These are phyloP conservation scores for Lota lota DNA, from an alignment of 2,113 vertebrate genomes.

Conservation along the genomic window DNA sequence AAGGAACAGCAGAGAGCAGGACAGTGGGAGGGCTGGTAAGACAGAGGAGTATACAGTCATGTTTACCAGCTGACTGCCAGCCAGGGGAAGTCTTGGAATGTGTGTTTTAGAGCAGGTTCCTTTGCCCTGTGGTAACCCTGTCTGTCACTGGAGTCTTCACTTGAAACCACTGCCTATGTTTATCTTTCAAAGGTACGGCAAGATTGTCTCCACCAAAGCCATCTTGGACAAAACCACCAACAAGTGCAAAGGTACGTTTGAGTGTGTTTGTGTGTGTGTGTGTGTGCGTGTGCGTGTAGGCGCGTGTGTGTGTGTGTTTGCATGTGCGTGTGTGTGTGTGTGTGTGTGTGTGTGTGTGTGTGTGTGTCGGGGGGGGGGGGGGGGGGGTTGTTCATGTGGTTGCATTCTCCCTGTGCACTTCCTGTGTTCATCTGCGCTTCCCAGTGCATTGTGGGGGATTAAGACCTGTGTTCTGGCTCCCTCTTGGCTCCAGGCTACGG, in stretches of 20 bases:
- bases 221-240: conserved; percentile 94
- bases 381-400: neutral
- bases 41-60: conserved; percentile 10
- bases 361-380: conserved; percentile 14
- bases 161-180: neutral
- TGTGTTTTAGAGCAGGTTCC: conserved; percentile 38
- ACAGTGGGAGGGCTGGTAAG: neutral
- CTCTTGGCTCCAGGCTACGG: conserved; percentile 79
- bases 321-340: conserved; percentile 11
- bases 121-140: conserved; percentile 19
- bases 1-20: conserved; percentile 4
- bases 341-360: conserved; percentile 8
- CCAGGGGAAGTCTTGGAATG: conserved; percentile 27
- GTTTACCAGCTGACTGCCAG: conserved; percentile 30
- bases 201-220: conserved; percentile 93
- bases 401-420: too few relatives aligned
- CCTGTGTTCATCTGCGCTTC: too few relatives aligned
- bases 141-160: conserved; percentile 10
- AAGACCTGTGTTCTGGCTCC: neutral
- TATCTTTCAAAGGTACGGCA: conserved; percentile 79
- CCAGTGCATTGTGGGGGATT: too few relatives aligned
- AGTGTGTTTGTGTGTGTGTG: neutral
- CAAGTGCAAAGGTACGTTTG: conserved; percentile 86
- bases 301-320: conserved; percentile 9
- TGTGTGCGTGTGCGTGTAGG: conserved; percentile 8